Percentiles rank a stretch among this genome's conserved stretches.
These are phyloP conservation scores for Notarius quadriscutis DNA, from an alignment of 2,113 vertebrate species.

Conservation along the genomic window DNA sequence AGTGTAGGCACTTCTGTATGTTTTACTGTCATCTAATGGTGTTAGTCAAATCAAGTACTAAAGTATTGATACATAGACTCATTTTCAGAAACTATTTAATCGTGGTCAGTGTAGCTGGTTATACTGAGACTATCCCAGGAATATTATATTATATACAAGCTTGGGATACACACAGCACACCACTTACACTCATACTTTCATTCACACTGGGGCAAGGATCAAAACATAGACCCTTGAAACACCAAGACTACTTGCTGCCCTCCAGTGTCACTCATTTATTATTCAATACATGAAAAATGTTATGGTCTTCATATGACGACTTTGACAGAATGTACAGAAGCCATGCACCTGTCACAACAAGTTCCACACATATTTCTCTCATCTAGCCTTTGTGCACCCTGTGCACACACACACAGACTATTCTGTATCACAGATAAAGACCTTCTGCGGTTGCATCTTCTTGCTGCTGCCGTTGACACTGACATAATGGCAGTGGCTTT, in stretches of 20 bases:
- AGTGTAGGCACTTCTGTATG: background rate
- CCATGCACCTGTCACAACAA: background rate
- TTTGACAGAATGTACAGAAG: background rate
- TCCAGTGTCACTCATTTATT: background rate
- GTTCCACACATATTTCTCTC: background rate
- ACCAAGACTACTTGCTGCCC: background rate
- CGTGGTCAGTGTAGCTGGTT: background rate
- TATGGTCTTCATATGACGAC: background rate
- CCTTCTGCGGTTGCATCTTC: constrained; percentile 71
- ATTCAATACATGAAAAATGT: background rate
- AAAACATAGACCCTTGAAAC: background rate
- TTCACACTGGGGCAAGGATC: background rate
- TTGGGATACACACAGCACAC: background rate
- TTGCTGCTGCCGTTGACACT: constrained; percentile 69
- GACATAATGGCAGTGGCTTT: constrained; percentile 73
- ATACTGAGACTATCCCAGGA: background rate
- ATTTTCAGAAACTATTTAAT: background rate
- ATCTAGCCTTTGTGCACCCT: background rate
- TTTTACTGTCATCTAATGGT: background rate
- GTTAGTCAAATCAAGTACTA: no score
- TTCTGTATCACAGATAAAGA: constrained; percentile 35
- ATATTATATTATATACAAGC: background rate
- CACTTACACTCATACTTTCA: background rate
- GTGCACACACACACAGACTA: background rate
- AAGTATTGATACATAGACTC: background rate